phyloP scores from a whole-genome alignment of 2,797 vertebrate genomes.

The Peromyscus nudipes region DNA sequence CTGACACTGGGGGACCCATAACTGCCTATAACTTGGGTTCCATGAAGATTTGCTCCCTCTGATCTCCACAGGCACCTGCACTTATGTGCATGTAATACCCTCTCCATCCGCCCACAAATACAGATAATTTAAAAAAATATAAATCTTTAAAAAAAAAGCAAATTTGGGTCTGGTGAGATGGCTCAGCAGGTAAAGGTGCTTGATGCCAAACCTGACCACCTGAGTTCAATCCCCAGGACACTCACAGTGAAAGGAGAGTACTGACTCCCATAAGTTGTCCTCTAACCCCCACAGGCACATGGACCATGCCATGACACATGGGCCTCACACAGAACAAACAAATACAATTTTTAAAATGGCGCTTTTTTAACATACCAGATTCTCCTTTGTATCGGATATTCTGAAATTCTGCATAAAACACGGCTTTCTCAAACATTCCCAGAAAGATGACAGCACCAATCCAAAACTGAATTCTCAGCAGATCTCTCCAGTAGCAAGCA shows the following conservation, averaged over 20 bases:
- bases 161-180: background rate
- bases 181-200: background rate
- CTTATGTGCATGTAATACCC: background rate
- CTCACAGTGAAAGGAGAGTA: background rate
- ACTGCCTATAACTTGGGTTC: background rate
- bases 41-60: background rate
- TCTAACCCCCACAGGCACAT: background rate
- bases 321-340: background rate
- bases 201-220: background rate
- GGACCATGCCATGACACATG: background rate
- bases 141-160: background rate
- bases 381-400: slow-evolving; percentile 96
- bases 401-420: slow-evolving; percentile 98
- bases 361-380: slow-evolving; percentile 90
- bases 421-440: slow-evolving; percentile 97
- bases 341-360: background rate
- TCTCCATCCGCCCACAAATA: background rate
- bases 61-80: background rate
- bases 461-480: slow-evolving; percentile 97
- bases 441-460: slow-evolving; percentile 96
- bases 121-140: background rate
- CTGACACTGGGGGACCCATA: background rate
- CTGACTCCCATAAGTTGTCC: background rate
- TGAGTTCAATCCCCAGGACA: background rate
- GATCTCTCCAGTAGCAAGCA: slow-evolving; percentile 96